These are phyloP conservation scores for Pangasianodon hypophthalmus DNA, from an alignment of 2,113 vertebrate species.

Conservation along the genomic window DNA sequence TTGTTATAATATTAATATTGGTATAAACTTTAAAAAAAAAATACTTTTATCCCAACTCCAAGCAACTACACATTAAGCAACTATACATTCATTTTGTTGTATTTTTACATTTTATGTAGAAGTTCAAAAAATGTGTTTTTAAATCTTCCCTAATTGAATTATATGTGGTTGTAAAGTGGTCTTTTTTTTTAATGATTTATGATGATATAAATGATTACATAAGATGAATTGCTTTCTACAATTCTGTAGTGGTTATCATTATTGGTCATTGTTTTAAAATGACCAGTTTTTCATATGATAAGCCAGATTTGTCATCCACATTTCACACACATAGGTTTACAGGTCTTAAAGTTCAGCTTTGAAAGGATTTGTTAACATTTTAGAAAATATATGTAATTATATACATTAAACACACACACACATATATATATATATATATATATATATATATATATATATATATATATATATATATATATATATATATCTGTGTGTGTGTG, in stretches of 20 bases:
- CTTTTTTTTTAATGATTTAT: not conserved
- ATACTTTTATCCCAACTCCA: not conserved
- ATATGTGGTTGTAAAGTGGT: not conserved
- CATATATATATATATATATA: too few relatives aligned
- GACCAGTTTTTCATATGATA: not conserved
- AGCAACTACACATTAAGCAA: not conserved
- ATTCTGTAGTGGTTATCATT: not conserved
- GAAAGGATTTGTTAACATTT: too few relatives aligned
- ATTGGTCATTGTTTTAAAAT: not conserved
- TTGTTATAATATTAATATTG: too few relatives aligned
- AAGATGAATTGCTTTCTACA: not conserved
- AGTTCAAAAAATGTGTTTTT: not conserved
- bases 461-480: too few relatives aligned
- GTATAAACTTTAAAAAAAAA: too few relatives aligned
- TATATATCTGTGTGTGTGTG: too few relatives aligned
- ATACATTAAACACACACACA: too few relatives aligned
- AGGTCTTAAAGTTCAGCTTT: not conserved
- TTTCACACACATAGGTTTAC: not conserved
- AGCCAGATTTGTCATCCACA: not conserved
- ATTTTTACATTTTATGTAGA: slow-evolving; percentile 3
- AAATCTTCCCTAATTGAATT: not conserved
- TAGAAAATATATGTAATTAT: too few relatives aligned
- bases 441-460: too few relatives aligned
- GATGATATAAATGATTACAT: not conserved
- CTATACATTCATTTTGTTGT: not conserved